phyloP scores from a whole-genome alignment of 2,113 vertebrate genomes.

The Corythornis vintsioides region DNA sequence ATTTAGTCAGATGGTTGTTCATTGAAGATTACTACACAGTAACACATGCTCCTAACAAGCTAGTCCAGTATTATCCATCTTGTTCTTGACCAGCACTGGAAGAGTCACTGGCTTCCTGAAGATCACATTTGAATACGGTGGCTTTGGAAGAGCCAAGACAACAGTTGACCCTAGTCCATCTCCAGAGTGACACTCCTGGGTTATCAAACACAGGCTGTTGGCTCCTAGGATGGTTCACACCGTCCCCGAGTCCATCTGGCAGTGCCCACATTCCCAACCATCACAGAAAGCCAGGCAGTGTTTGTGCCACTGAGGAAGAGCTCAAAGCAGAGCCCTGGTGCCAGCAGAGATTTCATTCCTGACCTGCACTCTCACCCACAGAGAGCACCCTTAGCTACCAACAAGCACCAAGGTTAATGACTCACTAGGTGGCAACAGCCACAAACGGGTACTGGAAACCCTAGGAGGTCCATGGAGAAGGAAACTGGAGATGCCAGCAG shows the following conservation, averaged over 20 bases:
- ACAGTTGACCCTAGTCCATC: background rate
- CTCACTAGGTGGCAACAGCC: background rate
- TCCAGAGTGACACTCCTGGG: background rate
- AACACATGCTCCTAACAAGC: background rate
- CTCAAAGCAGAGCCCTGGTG: background rate
- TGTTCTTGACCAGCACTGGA: background rate
- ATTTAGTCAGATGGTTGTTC: background rate
- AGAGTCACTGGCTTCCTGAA: background rate
- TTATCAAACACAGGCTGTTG: fast-evolving
- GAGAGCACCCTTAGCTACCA: background rate
- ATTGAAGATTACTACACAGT: background rate
- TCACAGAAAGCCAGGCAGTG: fast-evolving
- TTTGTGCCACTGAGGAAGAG: background rate
- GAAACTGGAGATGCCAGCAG: background rate
- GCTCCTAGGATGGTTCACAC: background rate
- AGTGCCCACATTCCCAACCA: background rate
- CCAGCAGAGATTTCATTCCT: background rate
- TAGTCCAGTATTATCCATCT: background rate
- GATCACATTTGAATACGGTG: background rate
- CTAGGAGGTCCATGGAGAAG: background rate
- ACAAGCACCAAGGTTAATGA: background rate
- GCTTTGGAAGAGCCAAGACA: background rate
- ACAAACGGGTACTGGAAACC: background rate
- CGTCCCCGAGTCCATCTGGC: background rate
- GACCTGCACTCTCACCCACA: background rate